Base-by-base conservation (phyloP, 1,140 invertebrate species). In the Drosophila takahashii region DNA sequence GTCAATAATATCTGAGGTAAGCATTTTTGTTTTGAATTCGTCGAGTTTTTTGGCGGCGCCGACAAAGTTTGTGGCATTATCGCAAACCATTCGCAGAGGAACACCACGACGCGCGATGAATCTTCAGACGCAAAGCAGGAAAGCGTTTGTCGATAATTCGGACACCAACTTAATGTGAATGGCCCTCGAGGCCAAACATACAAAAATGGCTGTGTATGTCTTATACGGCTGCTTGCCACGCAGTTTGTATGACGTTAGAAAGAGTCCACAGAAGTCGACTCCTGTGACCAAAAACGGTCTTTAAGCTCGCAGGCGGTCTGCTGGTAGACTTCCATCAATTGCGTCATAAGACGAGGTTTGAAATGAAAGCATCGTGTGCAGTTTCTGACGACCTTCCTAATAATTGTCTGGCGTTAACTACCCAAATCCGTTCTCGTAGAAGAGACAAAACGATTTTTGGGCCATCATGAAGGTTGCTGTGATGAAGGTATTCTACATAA, bases 51-150 rank as follows among this genome's bases (percentile, higher is more conserved):
- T 15, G 4, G 37, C n/a, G n/a, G n/a, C n/a, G n/a, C n/a, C n/a
- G n/a, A n/a, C n/a, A n/a, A n/a, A n/a, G n/a, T n/a, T n/a, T 13
- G 37, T 13, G n/a, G n/a, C n/a, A n/a, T n/a, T n/a, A n/a, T 42
- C 39, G 27, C 47, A 34, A 50, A 32, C 7, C 27, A 34, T n/a
- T n/a, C 47, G 47, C 6, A 32, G 13, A 5, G 50, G 50, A 18
- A 52, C 34, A 18, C 50, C 50, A 10, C 32, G 9, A 10, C 51
- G 15, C 2, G 10, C 32, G 11, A 53, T 22, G 8, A 53, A 53
- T 53, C 36, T 37, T 5, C 51, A 15, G 11, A 41, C 11, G 29
- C 51, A 53, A 22, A 54, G 51, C 5, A 54, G 22, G 41, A 54
- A 54, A 11, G 18, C 51, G 22, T 41, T 54, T 13, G 36, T n/a